These are phyloP conservation scores for Dermochelys coriacea DNA, from an alignment of 2,797 vertebrate species.

Conservation along the genomic window DNA sequence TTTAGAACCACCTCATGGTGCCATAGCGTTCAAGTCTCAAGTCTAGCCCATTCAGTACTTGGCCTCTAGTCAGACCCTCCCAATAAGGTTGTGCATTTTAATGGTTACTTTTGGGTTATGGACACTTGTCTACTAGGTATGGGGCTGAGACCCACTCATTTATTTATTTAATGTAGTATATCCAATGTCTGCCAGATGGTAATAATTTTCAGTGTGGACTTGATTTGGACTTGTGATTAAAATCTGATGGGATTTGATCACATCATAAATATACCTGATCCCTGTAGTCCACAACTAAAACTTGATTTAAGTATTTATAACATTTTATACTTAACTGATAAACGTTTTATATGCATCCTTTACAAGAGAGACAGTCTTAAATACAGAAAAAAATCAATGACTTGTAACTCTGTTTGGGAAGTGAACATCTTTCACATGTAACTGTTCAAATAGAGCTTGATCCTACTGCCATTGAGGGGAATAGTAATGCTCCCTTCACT, in stretches of 20 bases:
- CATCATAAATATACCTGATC: neutral
- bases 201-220: neutral
- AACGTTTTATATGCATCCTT: neutral
- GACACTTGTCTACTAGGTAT: neutral
- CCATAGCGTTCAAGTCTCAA: neutral
- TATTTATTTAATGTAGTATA: neutral
- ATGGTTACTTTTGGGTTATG: neutral
- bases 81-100: neutral
- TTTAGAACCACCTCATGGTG: neutral
- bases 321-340: neutral
- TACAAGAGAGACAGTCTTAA: neutral
- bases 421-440: neutral
- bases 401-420: neutral
- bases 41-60: neutral
- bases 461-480: neutral
- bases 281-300: neutral
- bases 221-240: neutral
- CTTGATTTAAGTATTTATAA: neutral
- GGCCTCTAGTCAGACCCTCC: neutral
- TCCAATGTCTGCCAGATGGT: accelerated
- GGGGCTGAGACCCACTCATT: neutral
- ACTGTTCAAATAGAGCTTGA: neutral
- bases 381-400: neutral
- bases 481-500: neutral
- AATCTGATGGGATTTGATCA: neutral